Evolutionary conservation across 2,888 invertebrate genomes (phyloP), one percentile per base, ranked within the genome.

Genomic region (Drosophila rubida): DNA sequence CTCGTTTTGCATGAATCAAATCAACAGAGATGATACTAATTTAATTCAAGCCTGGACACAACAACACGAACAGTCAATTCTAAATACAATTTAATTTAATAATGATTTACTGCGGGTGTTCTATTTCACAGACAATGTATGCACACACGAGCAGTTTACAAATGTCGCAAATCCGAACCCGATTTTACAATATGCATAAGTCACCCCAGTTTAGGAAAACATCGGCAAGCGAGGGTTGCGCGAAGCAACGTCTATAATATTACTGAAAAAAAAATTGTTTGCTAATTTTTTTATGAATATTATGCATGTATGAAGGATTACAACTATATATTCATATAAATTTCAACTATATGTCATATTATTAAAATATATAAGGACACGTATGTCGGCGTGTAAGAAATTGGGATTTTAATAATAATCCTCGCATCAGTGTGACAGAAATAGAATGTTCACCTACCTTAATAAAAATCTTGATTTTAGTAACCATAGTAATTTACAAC

Each of bases 51-150:
- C 79, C 75, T 64, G 58, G 58, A 53, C 54, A 25, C 69, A 69
- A 60, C 57, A 63, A 53, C 53, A 46, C 72, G 54, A 72, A 42
- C 59, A 64, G 77, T 69, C 66, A 63, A 59, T 86, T 85, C 65
- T 70, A 75, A 74, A 88, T 83, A 69, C 73, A 78, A 76, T 86
- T 83, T 78, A 88, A 87, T 88, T 88, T 88, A 80, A 86, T 86
- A 80, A 86, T 80, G 84, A 86, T 80, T 86, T 80, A 78, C 65
- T 44, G 69, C 72, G 88, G 72, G 83, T 88, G 82, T 69, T 79
- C 57, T 49, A 42, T 54, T 16, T 23, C 39, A 44, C 48, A 16
- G 35, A 32, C 42, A 75, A 25, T 27, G 9, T 62, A 54, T 46
- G 50, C 37, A 45, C 23, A 44, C 39, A 39, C 42, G 45, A 41